Conservation (phyloP, 1,140 invertebrate species). For the Nixonia krombeini region DNA sequence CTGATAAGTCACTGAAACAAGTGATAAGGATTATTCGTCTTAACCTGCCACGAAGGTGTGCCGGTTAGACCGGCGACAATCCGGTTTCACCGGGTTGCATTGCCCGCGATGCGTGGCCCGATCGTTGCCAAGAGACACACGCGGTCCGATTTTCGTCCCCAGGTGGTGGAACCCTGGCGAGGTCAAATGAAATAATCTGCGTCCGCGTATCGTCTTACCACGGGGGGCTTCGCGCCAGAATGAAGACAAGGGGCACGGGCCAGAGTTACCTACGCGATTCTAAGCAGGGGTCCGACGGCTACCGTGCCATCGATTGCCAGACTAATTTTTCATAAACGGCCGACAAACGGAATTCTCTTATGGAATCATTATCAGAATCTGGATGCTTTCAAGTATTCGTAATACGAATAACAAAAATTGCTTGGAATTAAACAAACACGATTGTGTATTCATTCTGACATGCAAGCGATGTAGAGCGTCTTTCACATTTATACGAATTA, state of each 20-base stretch:
- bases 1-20: constrained; percentile 85
- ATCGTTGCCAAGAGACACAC: constrained; percentile 20
- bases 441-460: too few relatives aligned
- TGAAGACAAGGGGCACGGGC: constrained; percentile 39
- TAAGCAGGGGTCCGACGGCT: constrained; percentile 51
- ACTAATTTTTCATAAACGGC: background rate
- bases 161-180: constrained; percentile 58
- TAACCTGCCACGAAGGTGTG: too few relatives aligned
- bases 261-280: constrained; percentile 49
- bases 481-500: too few relatives aligned
- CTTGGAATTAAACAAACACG: too few relatives aligned
- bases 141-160: constrained; percentile 40
- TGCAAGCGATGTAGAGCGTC: too few relatives aligned
- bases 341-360: background rate
- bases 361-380: background rate
- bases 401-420: too few relatives aligned
- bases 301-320: constrained; percentile 34
- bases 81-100: constrained; percentile 12
- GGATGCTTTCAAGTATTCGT: too few relatives aligned
- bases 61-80: too few relatives aligned
- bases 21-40: constrained; percentile 42
- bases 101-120: constrained; percentile 27
- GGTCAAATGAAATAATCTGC: constrained; percentile 56
- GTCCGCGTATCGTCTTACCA: constrained; percentile 49
- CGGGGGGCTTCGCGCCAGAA: constrained; percentile 53